Percentiles rank a stretch among this genome's conserved stretches.
phyloP scores from a whole-genome alignment of 2,797 vertebrate genomes.

The Emys orbicularis region DNA sequence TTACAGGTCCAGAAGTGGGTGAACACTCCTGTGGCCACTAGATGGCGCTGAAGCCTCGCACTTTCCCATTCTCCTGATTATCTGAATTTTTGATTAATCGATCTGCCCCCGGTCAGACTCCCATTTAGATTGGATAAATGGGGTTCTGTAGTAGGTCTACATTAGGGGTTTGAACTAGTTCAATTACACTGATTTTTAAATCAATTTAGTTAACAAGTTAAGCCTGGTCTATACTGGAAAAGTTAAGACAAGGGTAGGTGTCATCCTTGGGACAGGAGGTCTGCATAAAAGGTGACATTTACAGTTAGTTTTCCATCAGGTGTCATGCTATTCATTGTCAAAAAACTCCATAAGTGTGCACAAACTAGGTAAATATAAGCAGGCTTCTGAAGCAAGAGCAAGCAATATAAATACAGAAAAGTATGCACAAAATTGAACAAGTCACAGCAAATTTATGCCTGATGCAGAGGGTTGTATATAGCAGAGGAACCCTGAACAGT shows the following conservation, averaged over 20 bases:
- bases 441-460: conserved; percentile 12
- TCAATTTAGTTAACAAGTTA: not conserved
- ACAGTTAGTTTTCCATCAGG: conserved; percentile 28
- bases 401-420: conserved; percentile 14
- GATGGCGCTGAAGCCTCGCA: not conserved
- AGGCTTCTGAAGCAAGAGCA: conserved; percentile 34
- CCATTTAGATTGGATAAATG: not conserved
- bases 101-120: not conserved
- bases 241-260: not conserved
- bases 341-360: conserved; percentile 12
- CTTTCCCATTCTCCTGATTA: not conserved
- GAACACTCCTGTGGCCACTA: not conserved
- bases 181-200: not conserved
- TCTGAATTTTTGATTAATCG: not conserved
- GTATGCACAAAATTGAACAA: not conserved
- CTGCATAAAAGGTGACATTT: not conserved
- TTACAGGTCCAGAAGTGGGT: not conserved
- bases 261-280: not conserved
- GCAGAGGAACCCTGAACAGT: not conserved
- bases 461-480: not conserved
- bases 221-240: not conserved
- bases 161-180: not conserved
- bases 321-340: not conserved
- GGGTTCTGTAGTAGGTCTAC: not conserved
- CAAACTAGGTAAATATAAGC: conserved; percentile 34